A percentile compares a stretch with the other conserved stretches of the same genome.
phyloP scores from a whole-genome alignment of 2,888 invertebrate species.

The Rotaria sp. region DNA sequence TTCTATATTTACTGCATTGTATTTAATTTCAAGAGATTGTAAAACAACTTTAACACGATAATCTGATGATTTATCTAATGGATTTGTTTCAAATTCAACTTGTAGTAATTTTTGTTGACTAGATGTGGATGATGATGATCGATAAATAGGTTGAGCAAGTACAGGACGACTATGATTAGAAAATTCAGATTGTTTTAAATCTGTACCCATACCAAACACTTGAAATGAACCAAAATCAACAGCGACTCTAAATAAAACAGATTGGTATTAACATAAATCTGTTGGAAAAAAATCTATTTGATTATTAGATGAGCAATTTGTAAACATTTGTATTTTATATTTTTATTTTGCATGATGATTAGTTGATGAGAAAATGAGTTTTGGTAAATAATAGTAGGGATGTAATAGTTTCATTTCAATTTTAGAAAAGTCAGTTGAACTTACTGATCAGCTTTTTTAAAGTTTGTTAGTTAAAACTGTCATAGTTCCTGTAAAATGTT shows the following conservation, averaged over 20 bases:
- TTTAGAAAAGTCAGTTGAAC: too few species aligned
- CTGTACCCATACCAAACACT: neutral
- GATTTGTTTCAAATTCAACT: slow-evolving; percentile 21
- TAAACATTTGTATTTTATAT: too few species aligned
- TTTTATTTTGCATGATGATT: too few species aligned
- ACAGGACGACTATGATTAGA: slow-evolving; percentile 3
- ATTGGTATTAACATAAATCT: too few species aligned
- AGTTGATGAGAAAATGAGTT: too few species aligned
- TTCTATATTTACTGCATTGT: neutral
- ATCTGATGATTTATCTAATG: neutral
- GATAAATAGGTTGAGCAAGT: neutral
- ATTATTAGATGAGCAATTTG: too few species aligned
- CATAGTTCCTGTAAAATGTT: too few species aligned
- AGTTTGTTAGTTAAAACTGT: too few species aligned
- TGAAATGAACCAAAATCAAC: slow-evolving; percentile 25
- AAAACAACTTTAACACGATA: neutral
- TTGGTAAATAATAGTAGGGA: too few species aligned
- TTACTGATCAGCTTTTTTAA: too few species aligned
- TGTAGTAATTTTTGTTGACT: neutral
- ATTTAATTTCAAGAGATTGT: neutral
- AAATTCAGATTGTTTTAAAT: neutral
- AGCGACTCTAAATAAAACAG: neutral
- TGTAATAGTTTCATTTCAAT: too few species aligned
- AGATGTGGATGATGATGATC: neutral
- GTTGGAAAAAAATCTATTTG: too few species aligned